Conservation (phyloP, 2,797 vertebrate genomes). For the Hozukius guyotensis region DNA sequence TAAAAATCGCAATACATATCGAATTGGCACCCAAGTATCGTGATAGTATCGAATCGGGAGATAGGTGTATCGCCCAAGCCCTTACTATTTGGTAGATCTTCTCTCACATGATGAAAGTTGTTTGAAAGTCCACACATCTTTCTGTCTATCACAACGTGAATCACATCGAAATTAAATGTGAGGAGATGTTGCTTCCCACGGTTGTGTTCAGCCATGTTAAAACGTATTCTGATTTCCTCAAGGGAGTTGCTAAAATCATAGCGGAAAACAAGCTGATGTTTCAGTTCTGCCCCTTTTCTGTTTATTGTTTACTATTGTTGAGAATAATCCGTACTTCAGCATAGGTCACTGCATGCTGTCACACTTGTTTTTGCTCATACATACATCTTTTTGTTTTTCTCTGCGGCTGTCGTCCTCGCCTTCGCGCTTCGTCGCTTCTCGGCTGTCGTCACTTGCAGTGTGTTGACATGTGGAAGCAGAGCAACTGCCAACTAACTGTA, state of each 20-base stretch:
- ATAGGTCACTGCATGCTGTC: too few relatives aligned
- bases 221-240: neutral
- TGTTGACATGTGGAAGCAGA: constrained; percentile 98
- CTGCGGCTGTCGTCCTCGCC: neutral
- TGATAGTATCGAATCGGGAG: too few relatives aligned
- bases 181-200: neutral
- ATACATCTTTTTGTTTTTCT: neutral
- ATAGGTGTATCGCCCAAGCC: too few relatives aligned
- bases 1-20: too few relatives aligned
- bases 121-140: neutral
- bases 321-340: neutral
- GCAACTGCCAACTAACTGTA: constrained; percentile 89
- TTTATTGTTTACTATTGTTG: neutral
- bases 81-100: neutral
- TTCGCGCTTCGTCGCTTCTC: neutral
- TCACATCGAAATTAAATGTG: neutral
- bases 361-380: constrained; percentile 19
- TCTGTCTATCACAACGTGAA: neutral
- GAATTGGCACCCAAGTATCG: too few relatives aligned
- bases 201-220: neutral
- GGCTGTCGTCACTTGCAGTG: constrained; percentile 81
- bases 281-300: neutral
- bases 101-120: neutral
- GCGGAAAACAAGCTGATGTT: neutral
- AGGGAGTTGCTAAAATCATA: neutral